Evolutionary conservation across 64 coral and sea anemone species (phyloP).

Genomic region (Platygyra sinensis): DNA sequence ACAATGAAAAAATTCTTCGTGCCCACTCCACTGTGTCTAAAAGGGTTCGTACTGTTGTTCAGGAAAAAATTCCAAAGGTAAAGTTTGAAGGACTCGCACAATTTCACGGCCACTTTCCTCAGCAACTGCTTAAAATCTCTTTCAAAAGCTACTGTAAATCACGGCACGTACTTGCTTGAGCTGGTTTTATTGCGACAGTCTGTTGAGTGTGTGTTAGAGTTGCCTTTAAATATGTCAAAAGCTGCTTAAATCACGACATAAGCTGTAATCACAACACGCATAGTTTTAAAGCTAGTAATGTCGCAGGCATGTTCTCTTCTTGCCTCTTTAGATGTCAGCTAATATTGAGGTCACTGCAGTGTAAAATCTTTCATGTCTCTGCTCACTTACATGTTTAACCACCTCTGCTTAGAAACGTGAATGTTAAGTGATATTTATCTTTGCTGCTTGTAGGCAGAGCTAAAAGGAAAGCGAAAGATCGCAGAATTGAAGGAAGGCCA

Average conservation of each 20-base stretch:
- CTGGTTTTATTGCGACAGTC: too few relatives aligned
- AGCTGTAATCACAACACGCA: neutral
- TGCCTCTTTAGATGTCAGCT: too few relatives aligned
- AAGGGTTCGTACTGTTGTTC: constrained; percentile 46
- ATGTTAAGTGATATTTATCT: neutral
- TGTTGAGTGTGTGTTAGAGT: too few relatives aligned
- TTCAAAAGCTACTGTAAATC: neutral
- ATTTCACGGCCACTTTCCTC: neutral
- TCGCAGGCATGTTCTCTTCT: too few relatives aligned
- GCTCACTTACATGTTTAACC: neutral
- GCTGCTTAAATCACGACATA: neutral
- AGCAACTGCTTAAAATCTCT: too few relatives aligned
- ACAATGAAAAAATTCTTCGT: constrained; percentile 52
- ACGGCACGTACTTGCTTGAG: neutral
- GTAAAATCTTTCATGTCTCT: neutral
- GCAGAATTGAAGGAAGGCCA: neutral
- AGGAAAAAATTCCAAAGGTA: constrained; percentile 40
- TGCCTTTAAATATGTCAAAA: neutral
- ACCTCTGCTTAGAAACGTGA: neutral
- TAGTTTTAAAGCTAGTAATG: neutral
- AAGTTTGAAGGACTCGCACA: neutral
- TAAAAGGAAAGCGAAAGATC: neutral
- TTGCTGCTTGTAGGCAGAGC: constrained; percentile 10
- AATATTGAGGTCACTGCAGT: too few relatives aligned
- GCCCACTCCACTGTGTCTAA: constrained; percentile 35